phyloP scores from a whole-genome alignment of 2,888 invertebrate species.

The Meandrusa payeni region DNA sequence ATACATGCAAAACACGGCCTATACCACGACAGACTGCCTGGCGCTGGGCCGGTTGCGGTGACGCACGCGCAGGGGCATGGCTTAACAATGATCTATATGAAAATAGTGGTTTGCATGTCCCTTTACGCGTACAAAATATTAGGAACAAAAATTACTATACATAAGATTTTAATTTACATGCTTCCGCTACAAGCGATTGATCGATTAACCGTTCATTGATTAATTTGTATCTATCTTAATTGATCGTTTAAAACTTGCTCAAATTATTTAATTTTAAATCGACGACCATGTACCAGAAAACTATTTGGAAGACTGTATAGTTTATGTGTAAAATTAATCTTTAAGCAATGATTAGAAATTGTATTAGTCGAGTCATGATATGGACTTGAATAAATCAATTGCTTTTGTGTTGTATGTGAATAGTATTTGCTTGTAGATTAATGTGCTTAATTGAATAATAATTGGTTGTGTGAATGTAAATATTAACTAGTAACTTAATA shows the following conservation, averaged over 20 bases:
- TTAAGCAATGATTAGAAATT: conserved; percentile 9
- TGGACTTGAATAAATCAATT: conserved; percentile 4
- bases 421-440: conserved; percentile 20
- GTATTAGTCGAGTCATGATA: background rate
- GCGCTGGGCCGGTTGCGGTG: too few species aligned
- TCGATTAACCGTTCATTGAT: too few species aligned
- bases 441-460: conserved; percentile 38
- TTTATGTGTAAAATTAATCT: conserved; percentile 13
- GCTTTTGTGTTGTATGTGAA: conserved; percentile 17
- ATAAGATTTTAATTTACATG: too few species aligned
- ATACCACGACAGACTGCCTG: too few species aligned
- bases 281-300: conserved; percentile 6
- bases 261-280: conserved; percentile 7
- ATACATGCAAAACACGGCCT: too few species aligned
- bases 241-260: conserved; percentile 19
- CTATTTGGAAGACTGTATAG: conserved; percentile 23
- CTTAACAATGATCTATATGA: too few species aligned
- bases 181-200: too few species aligned
- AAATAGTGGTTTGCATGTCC: too few species aligned
- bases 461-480: conserved; percentile 73
- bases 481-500: conserved; percentile 32
- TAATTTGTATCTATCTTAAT: too few species aligned
- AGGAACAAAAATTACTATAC: too few species aligned
- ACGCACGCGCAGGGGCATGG: too few species aligned
- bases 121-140: too few species aligned